These are phyloP conservation scores for Mesochorus sp. DNA, from an alignment of 2,888 invertebrate genomes.

Conservation along the genomic window DNA sequence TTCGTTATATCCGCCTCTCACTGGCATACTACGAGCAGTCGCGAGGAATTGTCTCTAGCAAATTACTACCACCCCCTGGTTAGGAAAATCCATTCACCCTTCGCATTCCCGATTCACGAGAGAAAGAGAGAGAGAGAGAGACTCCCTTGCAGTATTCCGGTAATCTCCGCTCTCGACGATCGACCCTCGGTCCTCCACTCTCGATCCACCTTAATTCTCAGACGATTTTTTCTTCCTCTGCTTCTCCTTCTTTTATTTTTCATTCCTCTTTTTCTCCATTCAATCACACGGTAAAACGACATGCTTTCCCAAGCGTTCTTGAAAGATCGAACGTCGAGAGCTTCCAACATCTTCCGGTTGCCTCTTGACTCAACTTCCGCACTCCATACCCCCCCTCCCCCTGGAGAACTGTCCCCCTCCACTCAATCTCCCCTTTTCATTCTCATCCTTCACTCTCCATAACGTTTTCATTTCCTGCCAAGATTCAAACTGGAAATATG, in stretches of 20 bases:
- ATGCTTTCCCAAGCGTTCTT: constrained; percentile 28
- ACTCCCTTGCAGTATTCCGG: constrained; percentile 13
- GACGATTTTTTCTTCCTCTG: not conserved
- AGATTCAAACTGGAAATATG: constrained; percentile 34
- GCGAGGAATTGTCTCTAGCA: constrained; percentile 24
- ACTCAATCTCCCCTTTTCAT: constrained; percentile 9
- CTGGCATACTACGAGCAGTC: too few relatives aligned
- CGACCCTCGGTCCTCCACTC: constrained; percentile 9
- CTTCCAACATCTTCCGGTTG: constrained; percentile 44
- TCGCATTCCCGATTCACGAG: not conserved
- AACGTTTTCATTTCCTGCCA: constrained; percentile 38
- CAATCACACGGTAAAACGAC: constrained; percentile 44
- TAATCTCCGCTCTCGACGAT: constrained; percentile 49
- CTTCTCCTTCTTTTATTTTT: not conserved
- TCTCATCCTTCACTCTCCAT: constrained; percentile 5
- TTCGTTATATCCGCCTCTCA: constrained; percentile 26
- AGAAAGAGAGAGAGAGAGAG: not conserved
- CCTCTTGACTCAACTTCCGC: constrained; percentile 32
- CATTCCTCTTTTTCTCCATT: constrained; percentile 32
- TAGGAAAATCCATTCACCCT: not conserved
- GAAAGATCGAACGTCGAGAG: constrained; percentile 49
- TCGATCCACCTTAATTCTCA: constrained; percentile 7
- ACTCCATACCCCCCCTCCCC: constrained; percentile 6
- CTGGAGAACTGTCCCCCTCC: constrained; percentile 4
- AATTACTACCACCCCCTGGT: constrained; percentile 25